Evolutionary conservation across 2,797 vertebrate genomes (phyloP), one percentile per base, ranked within the genome.

Genomic region (Megaceryle alcyon): DNA sequence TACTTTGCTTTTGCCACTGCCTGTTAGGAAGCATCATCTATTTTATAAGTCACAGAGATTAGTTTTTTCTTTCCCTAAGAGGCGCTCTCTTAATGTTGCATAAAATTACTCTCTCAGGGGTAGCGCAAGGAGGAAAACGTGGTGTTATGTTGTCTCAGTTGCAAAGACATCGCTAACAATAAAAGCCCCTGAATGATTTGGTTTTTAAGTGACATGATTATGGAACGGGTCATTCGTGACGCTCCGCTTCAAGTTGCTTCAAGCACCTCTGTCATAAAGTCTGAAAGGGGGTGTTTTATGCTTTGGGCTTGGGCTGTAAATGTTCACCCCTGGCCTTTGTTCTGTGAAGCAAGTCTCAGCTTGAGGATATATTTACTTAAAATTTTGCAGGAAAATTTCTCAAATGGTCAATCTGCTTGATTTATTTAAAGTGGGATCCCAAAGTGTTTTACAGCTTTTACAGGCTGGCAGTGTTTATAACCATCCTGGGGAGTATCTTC

Each of bases 21-120:
- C 76, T 64, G 7, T 60, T 78, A 41, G 57, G 69, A 88, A 83
- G 61, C 49, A 10, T 49, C 65, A 54, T 91, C 82, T 71, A 72
- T 92, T 96, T 90, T 29, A 26, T 48, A 85, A 92, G 63, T 79
- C 85, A 69, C 43, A 4, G 81, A 73, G 65, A 80, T 61, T 44
- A 33, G 48, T 37, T 83, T 43, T 85, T 86, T 60, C 63, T 51
- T 49, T 46, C 65, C 86, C 69, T 51, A 48, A 83, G 91, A 96
- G 89, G 63, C 28, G 0, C 70, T 86, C 41, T 92, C 63, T 96
- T 96, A 95, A 96, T 88, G 92, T 94, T 95, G 95, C 89, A 95
- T 96, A 95, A 95, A 96, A 97, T 92, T 54, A 91, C 87, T 96
- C 94, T 95, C 89, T 79, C 44, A 46, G 96, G 95, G 91, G 82